phyloP scores from a whole-genome alignment of 2,113 vertebrate genomes.

The Craseonycteris thonglongyai region DNA sequence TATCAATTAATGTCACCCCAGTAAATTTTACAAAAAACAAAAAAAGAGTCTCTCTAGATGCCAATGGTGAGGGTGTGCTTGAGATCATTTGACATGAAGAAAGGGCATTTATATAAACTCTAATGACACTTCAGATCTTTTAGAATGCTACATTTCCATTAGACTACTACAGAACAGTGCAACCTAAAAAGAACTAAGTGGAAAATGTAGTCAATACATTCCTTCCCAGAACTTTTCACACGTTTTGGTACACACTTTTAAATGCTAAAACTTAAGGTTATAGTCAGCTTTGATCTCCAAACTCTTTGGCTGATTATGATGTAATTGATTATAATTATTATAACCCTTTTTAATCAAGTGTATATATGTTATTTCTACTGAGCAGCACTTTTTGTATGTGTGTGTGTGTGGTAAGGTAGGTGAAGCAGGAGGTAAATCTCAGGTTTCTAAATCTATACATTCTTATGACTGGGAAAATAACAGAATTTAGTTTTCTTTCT shows the following conservation, averaged over 20 bases:
- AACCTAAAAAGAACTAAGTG: background rate
- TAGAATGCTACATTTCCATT: background rate
- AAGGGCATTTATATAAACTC: background rate
- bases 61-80: background rate
- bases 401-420: background rate
- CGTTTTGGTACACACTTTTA: background rate
- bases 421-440: background rate
- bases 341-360: background rate
- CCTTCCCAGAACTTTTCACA: background rate
- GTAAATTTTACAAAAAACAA: too few relatives aligned
- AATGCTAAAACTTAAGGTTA: background rate
- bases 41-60: background rate
- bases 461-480: background rate
- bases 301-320: background rate
- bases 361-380: background rate
- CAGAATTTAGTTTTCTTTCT: background rate
- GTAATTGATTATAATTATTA: background rate
- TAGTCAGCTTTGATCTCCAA: background rate
- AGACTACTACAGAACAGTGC: background rate
- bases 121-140: background rate
- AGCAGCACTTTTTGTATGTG: background rate
- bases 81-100: background rate
- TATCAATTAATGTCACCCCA: too few relatives aligned
- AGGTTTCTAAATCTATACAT: background rate
- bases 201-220: background rate